Evolutionary conservation across 2,113 vertebrate genomes (phyloP), one percentile per base, ranked within the genome.

Genomic region (Prietella phreatophila): DNA sequence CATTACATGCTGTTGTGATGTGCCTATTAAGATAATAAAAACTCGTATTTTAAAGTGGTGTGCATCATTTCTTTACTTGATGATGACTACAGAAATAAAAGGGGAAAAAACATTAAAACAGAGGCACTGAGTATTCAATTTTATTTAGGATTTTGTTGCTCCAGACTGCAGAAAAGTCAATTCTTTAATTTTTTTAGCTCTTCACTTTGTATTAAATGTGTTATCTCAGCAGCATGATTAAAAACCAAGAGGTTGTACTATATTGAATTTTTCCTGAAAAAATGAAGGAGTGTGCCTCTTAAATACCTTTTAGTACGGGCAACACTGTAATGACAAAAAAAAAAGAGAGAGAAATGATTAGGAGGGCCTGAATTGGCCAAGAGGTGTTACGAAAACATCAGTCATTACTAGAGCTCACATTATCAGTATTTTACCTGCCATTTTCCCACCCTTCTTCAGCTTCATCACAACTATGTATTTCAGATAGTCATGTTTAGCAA

Each of bases 101-200:
- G 22, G 47, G 47, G 61, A 86, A 89, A 89, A 92, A 94, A 89
- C 93, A 91, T 61, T 89, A 89, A 86, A 89, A 22, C 94, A 93
- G 89, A 87, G 90, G 94, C 94, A 96, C 95, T 96, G 96, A 98
- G 95, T 98, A 97, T 96, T 97, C 93, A 96, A 95, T 97, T 99
- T 99, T 99, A 99, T 99, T 99, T 97, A 98, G 93, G 96, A 96
- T 97, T 99, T 97, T 96, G 96, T 97, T 97, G 93, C 94, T 94
- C 96, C 97, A 97, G 97, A 97, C 97, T 97, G 97, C 96, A 99
- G 97, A 98, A 97, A 96, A 97, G 97, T 97, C 96, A 97, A 96
- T 96, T 97, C 93, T 95, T 95, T 94, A 91, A 93, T 95, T 91
- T 95, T 91, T 93, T 92, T 93, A 90, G 89, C 83, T 84, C 90